Evolutionary conservation across 1,140 invertebrate species (phyloP).

Genomic region (Drosophila baimaii): DNA sequence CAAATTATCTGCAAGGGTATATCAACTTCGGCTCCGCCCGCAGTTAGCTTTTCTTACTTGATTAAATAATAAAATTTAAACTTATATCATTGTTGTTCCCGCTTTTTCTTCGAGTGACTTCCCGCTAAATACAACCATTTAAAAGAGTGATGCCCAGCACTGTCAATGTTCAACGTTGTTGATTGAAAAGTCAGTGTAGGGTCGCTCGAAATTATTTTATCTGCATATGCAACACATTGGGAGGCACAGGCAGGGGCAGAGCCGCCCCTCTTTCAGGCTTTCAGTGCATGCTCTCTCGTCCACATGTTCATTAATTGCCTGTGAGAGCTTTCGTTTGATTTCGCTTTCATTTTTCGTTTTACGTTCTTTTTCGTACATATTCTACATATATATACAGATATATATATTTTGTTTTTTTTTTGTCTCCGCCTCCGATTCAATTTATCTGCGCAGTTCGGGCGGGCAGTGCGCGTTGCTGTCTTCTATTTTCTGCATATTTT

Average conservation of each 20-base stretch:
- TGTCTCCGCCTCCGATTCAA: conserved; percentile 33
- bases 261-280: conserved; percentile 5
- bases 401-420: conserved; percentile 18
- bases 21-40: too few relatives aligned
- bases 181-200: conserved; percentile 69
- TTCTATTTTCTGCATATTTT: conserved; percentile 21
- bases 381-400: conserved; percentile 3
- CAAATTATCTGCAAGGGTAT: too few relatives aligned
- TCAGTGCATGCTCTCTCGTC: conserved; percentile 9
- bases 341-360: conserved; percentile 10
- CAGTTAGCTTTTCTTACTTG: too few relatives aligned
- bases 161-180: conserved; percentile 25
- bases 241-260: neutral
- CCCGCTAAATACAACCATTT: neutral
- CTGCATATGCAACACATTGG: conserved; percentile 21
- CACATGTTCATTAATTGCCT: conserved; percentile 58
- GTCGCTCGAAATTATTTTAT: conserved; percentile 70
- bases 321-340: conserved; percentile 34
- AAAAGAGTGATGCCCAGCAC: neutral
- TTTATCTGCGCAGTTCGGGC: conserved; percentile 44
- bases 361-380: conserved; percentile 6
- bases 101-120: conserved; percentile 7
- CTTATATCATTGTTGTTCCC: neutral
- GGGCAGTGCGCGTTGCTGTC: neutral
- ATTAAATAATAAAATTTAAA: too few relatives aligned